Evolutionary conservation across 2,888 invertebrate species (phyloP).

Genomic region (Liodrosophila aerea): DNA sequence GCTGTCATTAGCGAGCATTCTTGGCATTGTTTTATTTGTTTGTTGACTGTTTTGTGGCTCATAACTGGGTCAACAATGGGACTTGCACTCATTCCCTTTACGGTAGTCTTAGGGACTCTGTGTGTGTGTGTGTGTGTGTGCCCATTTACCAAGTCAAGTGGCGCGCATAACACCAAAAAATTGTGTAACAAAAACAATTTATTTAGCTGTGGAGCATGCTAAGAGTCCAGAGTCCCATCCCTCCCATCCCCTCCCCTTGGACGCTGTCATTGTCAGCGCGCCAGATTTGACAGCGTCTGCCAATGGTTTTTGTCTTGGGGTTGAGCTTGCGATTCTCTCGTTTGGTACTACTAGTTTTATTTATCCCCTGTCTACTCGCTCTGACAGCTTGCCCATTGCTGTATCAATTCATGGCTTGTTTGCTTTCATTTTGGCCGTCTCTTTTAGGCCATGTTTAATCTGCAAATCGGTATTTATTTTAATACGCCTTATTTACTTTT

Average conservation of each 20-base stretch:
- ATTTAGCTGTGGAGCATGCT: constrained; percentile 60
- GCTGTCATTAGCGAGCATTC: constrained; percentile 67
- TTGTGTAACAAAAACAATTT: constrained; percentile 72
- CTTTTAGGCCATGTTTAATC: constrained; percentile 15
- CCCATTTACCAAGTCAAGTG: constrained; percentile 73
- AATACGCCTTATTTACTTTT: constrained; percentile 34
- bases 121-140: too few species aligned
- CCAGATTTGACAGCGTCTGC: constrained; percentile 70
- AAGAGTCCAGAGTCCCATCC: not conserved
- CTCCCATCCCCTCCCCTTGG: not conserved
- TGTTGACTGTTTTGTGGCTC: constrained; percentile 68
- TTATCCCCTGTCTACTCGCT: not conserved
- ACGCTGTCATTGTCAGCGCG: constrained; percentile 60
- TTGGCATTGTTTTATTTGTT: constrained; percentile 49
- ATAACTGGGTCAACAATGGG: constrained; percentile 71
- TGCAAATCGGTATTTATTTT: constrained; percentile 55
- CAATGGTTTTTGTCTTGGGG: constrained; percentile 49
- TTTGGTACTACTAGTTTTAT: constrained; percentile 20
- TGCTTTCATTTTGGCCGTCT: constrained; percentile 9
- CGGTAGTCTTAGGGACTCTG: too few species aligned
- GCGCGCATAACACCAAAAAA: constrained; percentile 72
- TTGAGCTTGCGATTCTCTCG: constrained; percentile 10
- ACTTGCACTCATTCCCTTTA: constrained; percentile 6
- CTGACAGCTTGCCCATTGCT: constrained; percentile 21
- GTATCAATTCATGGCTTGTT: constrained; percentile 27